A percentile compares a stretch with the other conserved stretches of the same genome.
These are phyloP conservation scores for Ormyrus rosae DNA, from an alignment of 2,888 invertebrate species.

Conservation along the genomic window DNA sequence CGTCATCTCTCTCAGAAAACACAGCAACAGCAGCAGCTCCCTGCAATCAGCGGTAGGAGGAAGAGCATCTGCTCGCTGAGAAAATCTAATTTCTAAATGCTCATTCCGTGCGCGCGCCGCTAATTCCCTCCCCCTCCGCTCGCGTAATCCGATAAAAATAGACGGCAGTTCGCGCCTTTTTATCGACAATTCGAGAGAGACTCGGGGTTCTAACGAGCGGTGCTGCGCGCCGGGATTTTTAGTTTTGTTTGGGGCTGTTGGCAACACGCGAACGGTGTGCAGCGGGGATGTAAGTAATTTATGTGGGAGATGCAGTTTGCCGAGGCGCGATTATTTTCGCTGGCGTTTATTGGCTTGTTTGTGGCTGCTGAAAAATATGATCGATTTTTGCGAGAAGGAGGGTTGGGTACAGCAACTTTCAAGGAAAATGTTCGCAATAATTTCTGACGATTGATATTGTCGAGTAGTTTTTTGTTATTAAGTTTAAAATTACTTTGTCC, in stretches of 20 bases:
- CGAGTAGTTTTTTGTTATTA: too few species aligned
- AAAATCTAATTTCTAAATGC: constrained; percentile 71
- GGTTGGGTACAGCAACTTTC: too few species aligned
- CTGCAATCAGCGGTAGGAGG: constrained; percentile 60
- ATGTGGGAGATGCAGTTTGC: not conserved
- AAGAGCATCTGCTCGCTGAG: constrained; percentile 58
- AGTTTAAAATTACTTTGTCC: too few species aligned
- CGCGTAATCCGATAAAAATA: constrained; percentile 69
- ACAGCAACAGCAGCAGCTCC: constrained; percentile 45
- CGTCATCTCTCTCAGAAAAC: not conserved
- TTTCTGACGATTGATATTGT: too few species aligned
- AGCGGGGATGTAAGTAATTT: too few species aligned
- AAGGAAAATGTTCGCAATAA: too few species aligned
- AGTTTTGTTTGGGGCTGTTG: too few species aligned
- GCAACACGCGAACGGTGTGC: too few species aligned
- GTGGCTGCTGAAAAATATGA: not conserved
- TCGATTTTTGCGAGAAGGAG: too few species aligned
- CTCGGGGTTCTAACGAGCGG: too few species aligned
- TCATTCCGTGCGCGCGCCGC: constrained; percentile 51
- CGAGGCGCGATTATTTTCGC: not conserved
- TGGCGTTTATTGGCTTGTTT: constrained; percentile 2
- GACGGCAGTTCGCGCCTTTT: constrained; percentile 15
- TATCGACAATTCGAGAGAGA: too few species aligned
- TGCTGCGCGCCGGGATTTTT: too few species aligned
- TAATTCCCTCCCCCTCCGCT: constrained; percentile 57